Evolutionary conservation across 2,113 vertebrate species (phyloP).

Genomic region (Lampris megalopsis): DNA sequence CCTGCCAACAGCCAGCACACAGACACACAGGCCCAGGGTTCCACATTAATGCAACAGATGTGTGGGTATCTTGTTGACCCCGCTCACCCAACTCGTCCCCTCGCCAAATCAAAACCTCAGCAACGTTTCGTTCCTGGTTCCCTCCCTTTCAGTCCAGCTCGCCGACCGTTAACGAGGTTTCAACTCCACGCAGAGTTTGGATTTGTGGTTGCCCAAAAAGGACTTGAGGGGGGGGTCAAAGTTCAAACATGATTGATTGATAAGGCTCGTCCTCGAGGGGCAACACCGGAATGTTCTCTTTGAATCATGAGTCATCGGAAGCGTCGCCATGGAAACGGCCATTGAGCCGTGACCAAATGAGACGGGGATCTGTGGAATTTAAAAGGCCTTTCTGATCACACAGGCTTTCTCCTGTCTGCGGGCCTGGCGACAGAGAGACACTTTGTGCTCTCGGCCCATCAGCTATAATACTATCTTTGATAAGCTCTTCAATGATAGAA

Average conservation of each 20-base stretch:
- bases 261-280: conserved; percentile 39
- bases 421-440: conserved; percentile 51
- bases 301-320: conserved; percentile 71
- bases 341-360: conserved; percentile 32
- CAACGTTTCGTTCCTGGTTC: not conserved
- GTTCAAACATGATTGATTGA: conserved; percentile 68
- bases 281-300: conserved; percentile 71
- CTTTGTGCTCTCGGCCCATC: conserved; percentile 59
- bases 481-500: conserved; percentile 34
- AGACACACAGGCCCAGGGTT: not conserved
- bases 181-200: conserved; percentile 16
- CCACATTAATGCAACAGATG: not conserved
- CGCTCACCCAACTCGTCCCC: not conserved
- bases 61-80: not conserved
- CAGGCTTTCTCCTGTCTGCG: conserved; percentile 62
- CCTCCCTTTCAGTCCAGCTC: not conserved
- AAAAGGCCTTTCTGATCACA: conserved; percentile 53
- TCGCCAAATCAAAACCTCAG: not conserved
- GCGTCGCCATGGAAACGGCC: conserved; percentile 47
- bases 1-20: too few relatives aligned
- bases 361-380: conserved; percentile 18
- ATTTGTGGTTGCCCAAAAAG: conserved; percentile 37
- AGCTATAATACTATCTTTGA: conserved; percentile 73
- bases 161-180: conserved; percentile 24
- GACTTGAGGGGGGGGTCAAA: conserved; percentile 40